Evolutionary conservation across 2,797 vertebrate species (phyloP).

Genomic region (Emys orbicularis): DNA sequence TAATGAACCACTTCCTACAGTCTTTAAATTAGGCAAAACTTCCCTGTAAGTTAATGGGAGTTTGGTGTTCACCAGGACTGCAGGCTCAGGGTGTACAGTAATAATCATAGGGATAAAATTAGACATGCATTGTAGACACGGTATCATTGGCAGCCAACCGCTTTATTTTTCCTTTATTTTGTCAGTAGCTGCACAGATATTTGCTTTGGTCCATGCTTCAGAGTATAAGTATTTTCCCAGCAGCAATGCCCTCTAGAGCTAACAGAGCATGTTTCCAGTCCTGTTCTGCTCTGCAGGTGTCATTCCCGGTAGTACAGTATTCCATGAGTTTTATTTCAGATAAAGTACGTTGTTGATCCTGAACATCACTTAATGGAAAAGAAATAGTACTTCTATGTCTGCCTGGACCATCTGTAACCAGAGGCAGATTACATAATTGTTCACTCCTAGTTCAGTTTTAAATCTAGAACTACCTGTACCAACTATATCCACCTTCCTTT

Average conservation of each 20-base stretch:
- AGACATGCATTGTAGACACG: rapidly evolving
- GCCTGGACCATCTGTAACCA: neutral
- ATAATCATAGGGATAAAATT: neutral
- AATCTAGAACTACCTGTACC: neutral
- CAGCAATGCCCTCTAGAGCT: rapidly evolving
- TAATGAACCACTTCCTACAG: neutral
- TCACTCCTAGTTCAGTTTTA: neutral
- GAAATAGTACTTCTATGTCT: neutral
- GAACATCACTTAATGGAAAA: rapidly evolving
- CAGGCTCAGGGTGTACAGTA: neutral
- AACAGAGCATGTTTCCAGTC: rapidly evolving
- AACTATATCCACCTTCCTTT: neutral
- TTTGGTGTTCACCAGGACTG: neutral
- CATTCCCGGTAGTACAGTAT: rapidly evolving
- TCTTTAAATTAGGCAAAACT: rapidly evolving
- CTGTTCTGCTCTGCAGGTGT: rapidly evolving
- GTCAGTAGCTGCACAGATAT: neutral
- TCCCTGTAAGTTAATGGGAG: neutral
- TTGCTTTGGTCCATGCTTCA: neutral
- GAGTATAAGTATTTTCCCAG: neutral
- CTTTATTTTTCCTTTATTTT: neutral
- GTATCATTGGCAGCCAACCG: neutral
- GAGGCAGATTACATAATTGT: neutral
- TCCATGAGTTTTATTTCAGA: rapidly evolving
- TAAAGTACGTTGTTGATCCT: rapidly evolving